Percentiles rank a stretch among this genome's conserved stretches.
Evolutionary conservation across 2,797 vertebrate genomes (phyloP).

Genomic region (Amblyraja radiata): DNA sequence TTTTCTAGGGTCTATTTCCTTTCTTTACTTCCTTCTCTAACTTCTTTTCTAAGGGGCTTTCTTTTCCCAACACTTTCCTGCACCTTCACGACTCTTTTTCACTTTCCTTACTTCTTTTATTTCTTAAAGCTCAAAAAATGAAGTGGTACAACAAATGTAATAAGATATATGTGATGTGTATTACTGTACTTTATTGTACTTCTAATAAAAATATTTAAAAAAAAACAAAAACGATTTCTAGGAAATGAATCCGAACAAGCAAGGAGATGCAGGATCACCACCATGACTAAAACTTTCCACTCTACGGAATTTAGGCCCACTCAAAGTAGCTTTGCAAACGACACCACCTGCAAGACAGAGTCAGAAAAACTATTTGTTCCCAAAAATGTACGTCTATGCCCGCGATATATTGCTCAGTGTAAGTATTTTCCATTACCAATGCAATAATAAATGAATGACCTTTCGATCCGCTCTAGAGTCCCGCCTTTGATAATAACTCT

Average conservation of each 20-base stretch:
- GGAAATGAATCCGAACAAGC: conserved; percentile 19
- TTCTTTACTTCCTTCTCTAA: too few relatives aligned
- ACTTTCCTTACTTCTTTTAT: too few relatives aligned
- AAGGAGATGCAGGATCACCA: not conserved
- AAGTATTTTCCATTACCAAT: not conserved
- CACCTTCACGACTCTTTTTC: too few relatives aligned
- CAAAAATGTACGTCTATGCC: not conserved
- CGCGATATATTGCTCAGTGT: not conserved
- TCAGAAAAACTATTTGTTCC: not conserved
- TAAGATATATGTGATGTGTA: too few relatives aligned
- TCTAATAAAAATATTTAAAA: too few relatives aligned
- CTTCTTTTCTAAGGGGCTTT: too few relatives aligned
- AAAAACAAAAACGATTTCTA: not conserved
- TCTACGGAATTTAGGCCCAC: conserved; percentile 16
- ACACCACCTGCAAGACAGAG: conserved; percentile 21
- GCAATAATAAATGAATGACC: not conserved
- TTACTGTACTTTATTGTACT: too few relatives aligned
- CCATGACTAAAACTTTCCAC: not conserved
- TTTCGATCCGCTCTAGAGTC: not conserved
- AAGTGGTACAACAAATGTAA: too few relatives aligned
- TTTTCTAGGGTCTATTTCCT: too few relatives aligned
- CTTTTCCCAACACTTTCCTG: too few relatives aligned
- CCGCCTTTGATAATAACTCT: not conserved
- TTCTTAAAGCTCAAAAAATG: too few relatives aligned
- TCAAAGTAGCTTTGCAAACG: conserved; percentile 1